Base-by-base conservation (phyloP, 2,888 invertebrate species). In the Patella pellucida region DNA sequence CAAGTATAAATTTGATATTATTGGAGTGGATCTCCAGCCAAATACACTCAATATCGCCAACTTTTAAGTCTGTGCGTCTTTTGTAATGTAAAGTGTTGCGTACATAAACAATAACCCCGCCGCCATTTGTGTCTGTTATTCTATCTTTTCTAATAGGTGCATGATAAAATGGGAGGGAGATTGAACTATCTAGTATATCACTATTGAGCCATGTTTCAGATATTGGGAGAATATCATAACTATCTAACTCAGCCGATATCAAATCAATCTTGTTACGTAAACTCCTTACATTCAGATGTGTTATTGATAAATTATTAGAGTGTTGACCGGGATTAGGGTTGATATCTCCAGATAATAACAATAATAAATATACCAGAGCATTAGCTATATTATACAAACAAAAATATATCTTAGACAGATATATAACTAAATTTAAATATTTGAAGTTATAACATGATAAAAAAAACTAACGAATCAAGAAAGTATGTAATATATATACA, bases 201-300 rank as follows among this genome's bases (percentile, higher is more conserved):
- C 19, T 62, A 23, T 62, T 23, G 9, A 62, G 62, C 62, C 62
- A 62, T 62, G 62, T n/a, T 23, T 62, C 62, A 62, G 62, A 19
- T 62, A 62, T 62, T 7, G 23, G 16, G n/a, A 62, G n/a, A 62
- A 62, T 19, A 16, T 62, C 62, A 62, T 2, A 62, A 1, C 23
- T 62, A 19, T 16, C 62, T 27, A 27, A 27, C 23, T 62, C 62
- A 62, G 62, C n/a, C 11, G 62, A 19, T 62, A 62, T 62, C 62
- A 62, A 23, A 14, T 62, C 62, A 23, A 62, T n/a, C 2, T 5
- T 62, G n/a, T 62, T 62, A 5, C n/a, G n/a, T 7, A 62, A 23
- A 62, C 62, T 62, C 62, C 62, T 62, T 62, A 62, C 62, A 62
- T 62, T 62, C 62, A 62, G 62, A 62, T 62, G 62, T 23, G 23